Percentiles rank a stretch among this genome's conserved stretches.
These are phyloP conservation scores for Sphaerophoria rueppellii DNA, from an alignment of 2,888 invertebrate species.

Conservation along the genomic window DNA sequence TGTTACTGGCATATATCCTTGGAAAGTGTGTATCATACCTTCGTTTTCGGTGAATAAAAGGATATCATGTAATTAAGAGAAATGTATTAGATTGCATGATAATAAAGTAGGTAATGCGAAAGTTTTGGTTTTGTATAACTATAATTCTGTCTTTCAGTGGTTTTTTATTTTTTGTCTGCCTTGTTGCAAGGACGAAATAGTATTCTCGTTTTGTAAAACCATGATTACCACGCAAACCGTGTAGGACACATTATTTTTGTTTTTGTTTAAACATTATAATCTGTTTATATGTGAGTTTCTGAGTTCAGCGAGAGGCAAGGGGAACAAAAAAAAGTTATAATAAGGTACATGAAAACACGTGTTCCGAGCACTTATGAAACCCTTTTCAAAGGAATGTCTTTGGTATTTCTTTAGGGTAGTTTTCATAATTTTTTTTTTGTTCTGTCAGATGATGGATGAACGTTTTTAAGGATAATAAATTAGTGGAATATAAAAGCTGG, in stretches of 20 bases:
- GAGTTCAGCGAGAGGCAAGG: too few relatives aligned
- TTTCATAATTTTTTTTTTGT: not conserved
- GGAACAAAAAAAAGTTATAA: not conserved
- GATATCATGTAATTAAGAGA: conserved; percentile 64
- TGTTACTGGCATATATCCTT: conserved; percentile 30
- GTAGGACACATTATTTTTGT: not conserved
- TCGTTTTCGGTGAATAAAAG: conserved; percentile 28
- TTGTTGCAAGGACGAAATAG: conserved; percentile 3
- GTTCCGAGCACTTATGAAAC: conserved; percentile 9
- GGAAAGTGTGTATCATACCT: conserved; percentile 55
- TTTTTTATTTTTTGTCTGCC: not conserved
- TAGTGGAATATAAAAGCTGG: not conserved
- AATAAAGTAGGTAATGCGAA: conserved; percentile 39
- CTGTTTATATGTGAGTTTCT: not conserved
- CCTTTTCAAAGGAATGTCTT: not conserved
- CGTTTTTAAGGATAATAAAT: not conserved
- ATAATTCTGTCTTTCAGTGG: not conserved
- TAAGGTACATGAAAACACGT: conserved; percentile 5
- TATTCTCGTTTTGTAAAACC: not conserved
- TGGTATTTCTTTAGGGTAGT: not conserved
- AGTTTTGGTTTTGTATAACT: conserved; percentile 28
- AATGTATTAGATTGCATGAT: conserved; percentile 68
- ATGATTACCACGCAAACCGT: conserved; percentile 21
- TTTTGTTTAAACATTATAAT: not conserved
- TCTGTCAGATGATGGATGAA: not conserved